Evolutionary conservation across 2,888 invertebrate genomes (phyloP).

Genomic region (Brassicogethes aeneus): DNA sequence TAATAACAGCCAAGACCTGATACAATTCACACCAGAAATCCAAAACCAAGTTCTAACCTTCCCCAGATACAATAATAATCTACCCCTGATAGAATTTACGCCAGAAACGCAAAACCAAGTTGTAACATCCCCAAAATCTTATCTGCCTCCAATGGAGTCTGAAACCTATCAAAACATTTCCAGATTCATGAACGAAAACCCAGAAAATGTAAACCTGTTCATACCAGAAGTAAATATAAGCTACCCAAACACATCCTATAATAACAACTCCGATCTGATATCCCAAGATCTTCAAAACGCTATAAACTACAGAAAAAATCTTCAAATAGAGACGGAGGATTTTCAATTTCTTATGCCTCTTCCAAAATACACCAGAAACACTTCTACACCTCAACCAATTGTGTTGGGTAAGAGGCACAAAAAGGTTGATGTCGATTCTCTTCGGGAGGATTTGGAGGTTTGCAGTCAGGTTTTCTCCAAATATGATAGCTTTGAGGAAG

Average conservation of each 20-base stretch:
- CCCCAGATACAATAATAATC: too few relatives aligned
- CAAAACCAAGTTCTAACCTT: too few relatives aligned
- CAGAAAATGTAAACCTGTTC: constrained; percentile 17
- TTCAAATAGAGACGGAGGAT: neutral
- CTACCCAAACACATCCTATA: constrained; percentile 1
- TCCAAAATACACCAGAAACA: neutral
- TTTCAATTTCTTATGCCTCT: neutral
- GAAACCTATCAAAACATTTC: constrained; percentile 16
- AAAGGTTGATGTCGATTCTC: constrained; percentile 3
- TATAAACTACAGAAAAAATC: neutral
- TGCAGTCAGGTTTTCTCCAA: constrained; percentile 11
- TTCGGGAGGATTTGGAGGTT: constrained; percentile 16
- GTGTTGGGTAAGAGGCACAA: neutral
- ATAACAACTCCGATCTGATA: too few relatives aligned
- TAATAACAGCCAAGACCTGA: too few relatives aligned
- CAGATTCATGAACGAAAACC: constrained; percentile 14
- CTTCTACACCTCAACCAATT: neutral
- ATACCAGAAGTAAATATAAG: constrained; percentile 18
- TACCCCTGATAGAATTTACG: too few relatives aligned
- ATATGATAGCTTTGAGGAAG: neutral
- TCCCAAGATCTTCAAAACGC: neutral
- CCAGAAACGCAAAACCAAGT: too few relatives aligned
- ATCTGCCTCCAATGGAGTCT: too few relatives aligned
- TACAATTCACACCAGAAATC: too few relatives aligned
- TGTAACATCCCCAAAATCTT: too few relatives aligned